Evolutionary conservation across 1,140 invertebrate species (phyloP).

Genomic region (Hypothenemus hampei): DNA sequence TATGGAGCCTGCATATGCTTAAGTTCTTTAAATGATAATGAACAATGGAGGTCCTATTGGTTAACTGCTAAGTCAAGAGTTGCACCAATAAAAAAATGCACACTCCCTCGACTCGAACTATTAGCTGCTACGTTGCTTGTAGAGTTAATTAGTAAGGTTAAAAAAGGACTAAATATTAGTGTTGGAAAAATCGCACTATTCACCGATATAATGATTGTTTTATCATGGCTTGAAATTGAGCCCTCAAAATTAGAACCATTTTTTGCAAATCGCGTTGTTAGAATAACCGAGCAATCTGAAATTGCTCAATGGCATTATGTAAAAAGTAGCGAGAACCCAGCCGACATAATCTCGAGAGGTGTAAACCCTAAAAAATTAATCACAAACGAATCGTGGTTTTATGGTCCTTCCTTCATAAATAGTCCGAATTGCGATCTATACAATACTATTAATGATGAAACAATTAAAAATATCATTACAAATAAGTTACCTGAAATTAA

Average conservation of each 20-base stretch:
- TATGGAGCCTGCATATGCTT: slow-evolving; percentile 39
- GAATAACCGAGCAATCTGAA: slow-evolving; percentile 39
- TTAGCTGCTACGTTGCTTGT: slow-evolving; percentile 29
- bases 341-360: slow-evolving; percentile 46
- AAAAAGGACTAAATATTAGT: slow-evolving; percentile 12
- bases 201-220: slow-evolving; percentile 45
- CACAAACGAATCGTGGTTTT: too few species aligned
- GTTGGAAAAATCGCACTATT: slow-evolving; percentile 35
- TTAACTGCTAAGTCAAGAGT: slow-evolving; percentile 37
- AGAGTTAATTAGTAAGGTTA: slow-evolving; percentile 22
- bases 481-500: too few species aligned
- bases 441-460: too few species aligned
- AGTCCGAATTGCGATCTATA: too few species aligned
- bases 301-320: slow-evolving; percentile 41
- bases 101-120: slow-evolving; percentile 34
- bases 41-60: slow-evolving; percentile 20
- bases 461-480: too few species aligned
- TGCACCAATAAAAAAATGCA: slow-evolving; percentile 38
- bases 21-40: slow-evolving; percentile 16
- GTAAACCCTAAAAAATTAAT: too few species aligned
- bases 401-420: too few species aligned
- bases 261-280: slow-evolving; percentile 40
- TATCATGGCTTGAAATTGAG: slow-evolving; percentile 34
- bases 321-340: slow-evolving; percentile 17
- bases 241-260: slow-evolving; percentile 36